A percentile compares a stretch with the other conserved stretches of the same genome.
These are phyloP conservation scores for Drosophila setosimentum DNA, from an alignment of 2,888 invertebrate genomes.

Conservation along the genomic window DNA sequence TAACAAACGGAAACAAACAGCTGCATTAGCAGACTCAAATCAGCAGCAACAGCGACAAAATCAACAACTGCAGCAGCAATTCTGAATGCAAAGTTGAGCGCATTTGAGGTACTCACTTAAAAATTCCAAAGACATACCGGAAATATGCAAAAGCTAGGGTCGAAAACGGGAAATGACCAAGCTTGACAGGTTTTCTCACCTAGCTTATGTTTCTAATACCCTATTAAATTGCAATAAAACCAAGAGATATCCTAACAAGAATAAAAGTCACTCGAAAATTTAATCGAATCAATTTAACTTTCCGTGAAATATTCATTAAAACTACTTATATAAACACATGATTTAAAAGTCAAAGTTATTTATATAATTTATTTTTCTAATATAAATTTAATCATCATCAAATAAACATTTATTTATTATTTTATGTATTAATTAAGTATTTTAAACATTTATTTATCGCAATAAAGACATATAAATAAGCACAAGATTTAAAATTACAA, in stretches of 20 bases:
- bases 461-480: too few species aligned
- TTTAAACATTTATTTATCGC: not conserved
- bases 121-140: conserved; percentile 83
- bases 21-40: conserved; percentile 74
- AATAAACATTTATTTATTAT: not conserved
- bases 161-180: conserved; percentile 79
- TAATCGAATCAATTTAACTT: not conserved
- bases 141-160: conserved; percentile 80
- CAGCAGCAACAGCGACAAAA: conserved; percentile 41
- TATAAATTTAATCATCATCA: not conserved
- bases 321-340: not conserved
- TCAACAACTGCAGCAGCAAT: conserved; percentile 33
- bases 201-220: conserved; percentile 3
- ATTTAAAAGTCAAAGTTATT: not conserved
- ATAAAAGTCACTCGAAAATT: not conserved
- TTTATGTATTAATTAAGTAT: not conserved
- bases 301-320: not conserved
- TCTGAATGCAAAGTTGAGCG: conserved; percentile 44
- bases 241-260: not conserved
- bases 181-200: conserved; percentile 57
- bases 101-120: conserved; percentile 77
- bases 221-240: not conserved
- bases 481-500: too few species aligned
- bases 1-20: conserved; percentile 81
- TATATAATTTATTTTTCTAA: not conserved